Conservation (phyloP, 1,140 invertebrate genomes). For the Zelostemma sp. region DNA sequence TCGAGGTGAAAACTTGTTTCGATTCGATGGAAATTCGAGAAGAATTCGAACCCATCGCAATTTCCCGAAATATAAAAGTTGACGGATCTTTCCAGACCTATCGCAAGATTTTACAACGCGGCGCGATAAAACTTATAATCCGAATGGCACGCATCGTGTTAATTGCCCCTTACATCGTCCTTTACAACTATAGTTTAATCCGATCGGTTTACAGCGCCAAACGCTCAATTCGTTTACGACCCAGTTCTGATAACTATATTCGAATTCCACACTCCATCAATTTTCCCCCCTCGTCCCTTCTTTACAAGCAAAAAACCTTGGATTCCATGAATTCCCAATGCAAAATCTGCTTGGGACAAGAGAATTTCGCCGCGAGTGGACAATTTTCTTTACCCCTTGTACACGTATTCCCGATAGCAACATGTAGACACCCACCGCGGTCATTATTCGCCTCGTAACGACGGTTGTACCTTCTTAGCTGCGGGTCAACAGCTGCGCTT, state of each 20-base stretch:
- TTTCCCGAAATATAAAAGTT: too few relatives aligned
- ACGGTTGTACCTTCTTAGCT: constrained; percentile 55
- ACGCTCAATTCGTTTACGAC: constrained; percentile 61
- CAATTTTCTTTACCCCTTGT: too few relatives aligned
- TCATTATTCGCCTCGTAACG: constrained; percentile 45
- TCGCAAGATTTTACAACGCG: constrained; percentile 35
- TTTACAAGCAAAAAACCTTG: background rate
- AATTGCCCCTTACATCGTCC: constrained; percentile 56
- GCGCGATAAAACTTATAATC: constrained; percentile 56
- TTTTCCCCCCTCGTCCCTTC: constrained; percentile 27
- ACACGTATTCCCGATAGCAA: too few relatives aligned
- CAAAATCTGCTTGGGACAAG: too few relatives aligned
- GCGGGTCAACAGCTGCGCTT: constrained; percentile 60
- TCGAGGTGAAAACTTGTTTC: background rate
- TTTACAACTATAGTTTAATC: constrained; percentile 57
- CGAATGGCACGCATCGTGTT: constrained; percentile 54
- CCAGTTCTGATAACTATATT: constrained; percentile 39
- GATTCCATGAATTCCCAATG: too few relatives aligned
- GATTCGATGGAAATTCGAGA: background rate
- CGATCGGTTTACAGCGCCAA: constrained; percentile 59
- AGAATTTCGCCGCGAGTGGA: too few relatives aligned
- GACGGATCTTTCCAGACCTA: too few relatives aligned
- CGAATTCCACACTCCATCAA: constrained; percentile 31
- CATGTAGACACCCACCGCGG: constrained; percentile 25
- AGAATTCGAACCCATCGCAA: background rate